Evolutionary conservation across 2,113 vertebrate species (phyloP).

Genomic region (Anhinga anhinga): DNA sequence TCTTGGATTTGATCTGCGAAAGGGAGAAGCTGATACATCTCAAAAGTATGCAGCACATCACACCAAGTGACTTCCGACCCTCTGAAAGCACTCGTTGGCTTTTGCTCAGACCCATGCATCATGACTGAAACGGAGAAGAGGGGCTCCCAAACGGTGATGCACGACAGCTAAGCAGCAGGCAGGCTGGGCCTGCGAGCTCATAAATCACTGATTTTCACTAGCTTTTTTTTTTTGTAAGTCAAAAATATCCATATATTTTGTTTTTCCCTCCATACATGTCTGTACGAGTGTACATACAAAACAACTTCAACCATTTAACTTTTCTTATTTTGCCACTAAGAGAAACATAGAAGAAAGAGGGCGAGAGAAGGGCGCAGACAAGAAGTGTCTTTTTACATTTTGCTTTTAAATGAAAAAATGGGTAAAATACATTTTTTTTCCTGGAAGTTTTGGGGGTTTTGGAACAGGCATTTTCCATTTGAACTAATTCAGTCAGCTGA

Average conservation of each 20-base stretch:
- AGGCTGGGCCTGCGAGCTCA: not conserved
- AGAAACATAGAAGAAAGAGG: not conserved
- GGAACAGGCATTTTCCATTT: not conserved
- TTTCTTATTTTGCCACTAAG: not conserved
- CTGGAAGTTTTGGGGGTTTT: not conserved
- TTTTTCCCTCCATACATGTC: rapidly evolving
- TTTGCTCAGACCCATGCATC: not conserved
- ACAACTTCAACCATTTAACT: not conserved
- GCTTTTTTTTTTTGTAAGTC: not conserved
- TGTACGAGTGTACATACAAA: not conserved
- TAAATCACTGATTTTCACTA: not conserved
- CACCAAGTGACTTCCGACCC: not conserved
- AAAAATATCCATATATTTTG: not conserved
- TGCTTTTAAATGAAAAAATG: not conserved
- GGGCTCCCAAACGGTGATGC: rapidly evolving
- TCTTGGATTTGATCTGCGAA: not conserved
- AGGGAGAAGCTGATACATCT: not conserved
- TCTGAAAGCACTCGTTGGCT: not conserved
- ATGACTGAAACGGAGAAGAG: rapidly evolving
- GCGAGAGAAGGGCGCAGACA: not conserved
- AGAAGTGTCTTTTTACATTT: not conserved
- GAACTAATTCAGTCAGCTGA: not conserved
- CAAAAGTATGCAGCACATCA: not conserved
- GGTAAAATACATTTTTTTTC: not conserved
- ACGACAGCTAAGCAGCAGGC: not conserved